Base-by-base conservation (phyloP, 2,113 vertebrate species). In the Origma solitaria region DNA sequence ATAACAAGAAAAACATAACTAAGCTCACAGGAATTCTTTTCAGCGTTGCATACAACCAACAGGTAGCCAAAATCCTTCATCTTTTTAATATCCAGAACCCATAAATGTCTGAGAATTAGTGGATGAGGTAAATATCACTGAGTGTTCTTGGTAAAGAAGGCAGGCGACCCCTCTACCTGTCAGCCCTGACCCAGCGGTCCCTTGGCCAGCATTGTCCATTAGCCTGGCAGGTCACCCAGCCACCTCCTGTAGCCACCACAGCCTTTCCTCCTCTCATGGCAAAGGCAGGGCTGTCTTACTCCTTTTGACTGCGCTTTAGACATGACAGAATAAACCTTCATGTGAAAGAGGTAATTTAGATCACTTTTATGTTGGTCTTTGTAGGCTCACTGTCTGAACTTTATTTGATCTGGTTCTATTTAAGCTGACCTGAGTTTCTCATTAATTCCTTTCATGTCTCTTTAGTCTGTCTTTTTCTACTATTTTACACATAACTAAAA, bases 331-430 rank as follows among this genome's bases (percentile, higher is more conserved):
- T 33, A 62, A 91, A 90, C 45, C 47, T 72, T 73, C 37, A 30
- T 50, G 58, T 30, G 37, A 85, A 83, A 64, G 28, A 87, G 8
- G 44, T 27, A 35, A 87, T 72, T 92, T 68, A 62, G 42, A 75
- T 64, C 0, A 3, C 38, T 79, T 78, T 68, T 40, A 44, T 85
- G 14, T 25, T 69, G 44, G 58, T 15, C n/a, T 87, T 89, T 94
- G 45, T 83, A 82, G 66, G 56, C 23, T 75, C 2, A 2, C 27
- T 68, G 50, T 80, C 42, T 86, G 61, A 51, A 71, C 17, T 88
- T 94, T 85, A 91, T 50, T 91, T 58, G 18, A 82, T 94, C 44
- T 81, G 65, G n/a, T 92, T 85, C 40, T 82, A 35, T 49, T 95
- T 92, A 93, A 85, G 51, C 17, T 76, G 44, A 88, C 24, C 50